Percentiles rank a stretch among this genome's conserved stretches.
Conservation (phyloP, 2,113 vertebrate species). For the Malurus melanocephalus region DNA sequence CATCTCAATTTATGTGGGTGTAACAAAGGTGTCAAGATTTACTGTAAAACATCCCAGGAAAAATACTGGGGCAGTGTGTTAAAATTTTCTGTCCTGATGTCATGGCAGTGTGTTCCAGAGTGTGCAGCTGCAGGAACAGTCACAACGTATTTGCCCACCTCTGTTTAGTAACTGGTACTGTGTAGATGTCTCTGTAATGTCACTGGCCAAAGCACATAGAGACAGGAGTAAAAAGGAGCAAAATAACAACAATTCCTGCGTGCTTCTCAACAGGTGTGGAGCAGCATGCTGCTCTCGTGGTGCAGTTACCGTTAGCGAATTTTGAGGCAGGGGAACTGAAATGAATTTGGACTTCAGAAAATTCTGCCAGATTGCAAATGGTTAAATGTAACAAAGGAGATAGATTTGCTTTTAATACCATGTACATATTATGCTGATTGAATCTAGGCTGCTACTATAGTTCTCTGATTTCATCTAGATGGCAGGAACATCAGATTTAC, state of each 20-base stretch:
- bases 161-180: not conserved
- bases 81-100: not conserved
- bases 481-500: constrained; percentile 38
- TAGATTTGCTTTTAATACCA: not conserved
- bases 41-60: not conserved
- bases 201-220: not conserved
- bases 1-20: not conserved
- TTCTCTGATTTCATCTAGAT: constrained; percentile 40
- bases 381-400: not conserved
- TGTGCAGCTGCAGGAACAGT: not conserved
- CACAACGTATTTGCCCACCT: not conserved
- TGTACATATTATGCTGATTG: not conserved
- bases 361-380: not conserved
- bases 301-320: not conserved
- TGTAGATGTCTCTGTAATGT: not conserved
- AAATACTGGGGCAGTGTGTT: not conserved
- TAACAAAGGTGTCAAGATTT: not conserved
- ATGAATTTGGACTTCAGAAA: not conserved
- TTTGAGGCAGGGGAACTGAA: not conserved
- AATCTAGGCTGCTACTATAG: constrained; percentile 21
- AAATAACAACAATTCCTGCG: not conserved
- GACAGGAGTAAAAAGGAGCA: not conserved
- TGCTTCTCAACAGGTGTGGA: not conserved
- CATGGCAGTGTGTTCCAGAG: not conserved
- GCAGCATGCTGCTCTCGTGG: not conserved